phyloP scores from a whole-genome alignment of 2,797 vertebrate species.

The Phoeniculus purpureus region DNA sequence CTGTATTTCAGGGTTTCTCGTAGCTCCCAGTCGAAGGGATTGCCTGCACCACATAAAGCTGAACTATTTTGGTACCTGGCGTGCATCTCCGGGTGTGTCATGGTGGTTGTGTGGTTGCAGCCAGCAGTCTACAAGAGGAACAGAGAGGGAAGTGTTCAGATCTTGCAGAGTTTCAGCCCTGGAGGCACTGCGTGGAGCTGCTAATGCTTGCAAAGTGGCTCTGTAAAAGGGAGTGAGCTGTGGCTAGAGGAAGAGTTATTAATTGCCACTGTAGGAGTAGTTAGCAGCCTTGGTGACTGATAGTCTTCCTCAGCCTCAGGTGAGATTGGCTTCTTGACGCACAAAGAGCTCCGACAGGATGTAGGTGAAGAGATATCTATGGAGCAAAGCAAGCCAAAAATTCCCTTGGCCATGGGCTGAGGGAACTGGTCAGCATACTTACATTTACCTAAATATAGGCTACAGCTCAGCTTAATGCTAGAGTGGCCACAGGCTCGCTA shows the following conservation, averaged over 20 bases:
- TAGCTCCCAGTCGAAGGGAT: not conserved
- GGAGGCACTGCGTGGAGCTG: slow-evolving; percentile 10
- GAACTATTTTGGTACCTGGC: slow-evolving; percentile 58
- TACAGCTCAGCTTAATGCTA: not conserved
- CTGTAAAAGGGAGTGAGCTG: not conserved
- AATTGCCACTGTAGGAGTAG: slow-evolving; percentile 1
- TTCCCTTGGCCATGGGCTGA: not conserved
- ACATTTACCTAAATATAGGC: not conserved
- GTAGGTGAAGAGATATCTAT: not conserved
- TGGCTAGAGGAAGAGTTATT: slow-evolving; percentile 31
- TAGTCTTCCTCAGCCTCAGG: not conserved
- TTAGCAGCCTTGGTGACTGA: not conserved
- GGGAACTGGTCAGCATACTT: not conserved
- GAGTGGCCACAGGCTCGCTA: not conserved
- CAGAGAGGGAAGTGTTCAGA: slow-evolving; percentile 45
- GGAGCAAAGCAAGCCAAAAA: not conserved
- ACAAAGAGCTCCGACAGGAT: not conserved
- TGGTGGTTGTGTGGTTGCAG: slow-evolving; percentile 37
- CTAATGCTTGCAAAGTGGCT: slow-evolving; percentile 8
- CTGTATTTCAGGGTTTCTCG: slow-evolving; percentile 3
- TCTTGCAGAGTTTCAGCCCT: slow-evolving; percentile 54
- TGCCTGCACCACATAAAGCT: not conserved
- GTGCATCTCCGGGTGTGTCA: slow-evolving; percentile 2
- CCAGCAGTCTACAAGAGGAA: slow-evolving; percentile 45
- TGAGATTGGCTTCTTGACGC: not conserved